These are phyloP conservation scores for Corythoichthys intestinalis DNA, from an alignment of 2,113 vertebrate genomes.

Conservation along the genomic window DNA sequence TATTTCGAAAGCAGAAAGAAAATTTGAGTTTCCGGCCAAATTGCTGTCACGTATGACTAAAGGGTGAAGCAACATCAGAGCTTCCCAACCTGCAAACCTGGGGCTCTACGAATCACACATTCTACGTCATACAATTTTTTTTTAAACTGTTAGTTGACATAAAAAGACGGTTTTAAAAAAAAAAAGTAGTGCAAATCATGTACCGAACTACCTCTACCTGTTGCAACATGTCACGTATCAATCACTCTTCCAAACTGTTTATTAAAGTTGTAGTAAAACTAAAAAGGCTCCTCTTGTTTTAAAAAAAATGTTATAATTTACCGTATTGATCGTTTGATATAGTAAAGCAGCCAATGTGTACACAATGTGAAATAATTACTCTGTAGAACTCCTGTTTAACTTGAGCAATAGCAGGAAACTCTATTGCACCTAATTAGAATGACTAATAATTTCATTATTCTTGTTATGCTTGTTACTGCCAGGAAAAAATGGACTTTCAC, in stretches of 20 bases:
- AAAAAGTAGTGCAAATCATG: too few relatives aligned
- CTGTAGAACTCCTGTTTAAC: background rate
- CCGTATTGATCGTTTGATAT: background rate
- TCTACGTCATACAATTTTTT: conserved; percentile 9
- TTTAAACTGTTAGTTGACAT: too few relatives aligned
- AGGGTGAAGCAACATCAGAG: conserved; percentile 34
- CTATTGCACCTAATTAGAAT: background rate
- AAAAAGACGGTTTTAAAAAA: background rate
- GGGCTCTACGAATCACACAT: background rate
- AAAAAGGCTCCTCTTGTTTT: background rate
- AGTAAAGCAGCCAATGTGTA: background rate
- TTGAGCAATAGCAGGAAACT: background rate
- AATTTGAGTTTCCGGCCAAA: background rate
- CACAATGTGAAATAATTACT: background rate
- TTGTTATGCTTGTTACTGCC: background rate
- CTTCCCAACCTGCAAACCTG: background rate
- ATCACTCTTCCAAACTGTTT: background rate
- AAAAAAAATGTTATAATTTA: background rate
- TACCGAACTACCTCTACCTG: conserved; percentile 4
- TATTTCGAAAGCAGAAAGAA: background rate
- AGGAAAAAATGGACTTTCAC: background rate
- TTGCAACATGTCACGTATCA: conserved; percentile 20
- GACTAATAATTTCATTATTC: background rate
- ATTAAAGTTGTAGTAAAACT: background rate
- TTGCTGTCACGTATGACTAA: conserved; percentile 28